Percentiles rank a stretch among this genome's conserved stretches.
Evolutionary conservation across 2,888 invertebrate genomes (phyloP).

Genomic region (Drosophila quinaria): DNA sequence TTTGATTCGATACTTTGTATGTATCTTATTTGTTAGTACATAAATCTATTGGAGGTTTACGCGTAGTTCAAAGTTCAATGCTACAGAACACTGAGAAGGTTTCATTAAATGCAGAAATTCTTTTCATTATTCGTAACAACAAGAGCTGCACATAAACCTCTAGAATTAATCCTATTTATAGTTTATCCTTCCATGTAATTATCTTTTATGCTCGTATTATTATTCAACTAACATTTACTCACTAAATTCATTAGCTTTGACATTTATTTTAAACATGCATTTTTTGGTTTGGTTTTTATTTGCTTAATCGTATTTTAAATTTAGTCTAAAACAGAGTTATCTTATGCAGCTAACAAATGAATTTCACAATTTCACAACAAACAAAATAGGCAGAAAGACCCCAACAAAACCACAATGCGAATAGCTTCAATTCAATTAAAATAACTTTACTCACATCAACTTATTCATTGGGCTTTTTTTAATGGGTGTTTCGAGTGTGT

Average conservation of each 20-base stretch:
- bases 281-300: constrained; percentile 19
- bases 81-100: constrained; percentile 20
- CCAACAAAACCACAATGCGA: constrained; percentile 64
- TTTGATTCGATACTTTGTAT: constrained; percentile 41
- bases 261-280: constrained; percentile 43
- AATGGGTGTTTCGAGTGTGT: constrained; percentile 38
- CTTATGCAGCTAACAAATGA: constrained; percentile 46
- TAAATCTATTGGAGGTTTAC: constrained; percentile 45
- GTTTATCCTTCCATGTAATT: constrained; percentile 23
- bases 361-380: constrained; percentile 37
- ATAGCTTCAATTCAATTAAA: constrained; percentile 65
- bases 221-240: constrained; percentile 67
- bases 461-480: constrained; percentile 53
- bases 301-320: constrained; percentile 26
- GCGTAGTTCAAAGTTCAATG: constrained; percentile 32
- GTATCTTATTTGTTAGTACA: constrained; percentile 25
- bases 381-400: constrained; percentile 33
- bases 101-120: constrained; percentile 24
- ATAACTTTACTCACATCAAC: constrained; percentile 47
- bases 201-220: constrained; percentile 32
- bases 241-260: constrained; percentile 53
- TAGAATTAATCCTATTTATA: constrained; percentile 42
- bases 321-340: constrained; percentile 60
- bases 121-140: constrained; percentile 8
- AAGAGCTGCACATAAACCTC: constrained; percentile 47